phyloP scores from a whole-genome alignment of 2,888 invertebrate genomes.

The Coelopa pilipes region DNA sequence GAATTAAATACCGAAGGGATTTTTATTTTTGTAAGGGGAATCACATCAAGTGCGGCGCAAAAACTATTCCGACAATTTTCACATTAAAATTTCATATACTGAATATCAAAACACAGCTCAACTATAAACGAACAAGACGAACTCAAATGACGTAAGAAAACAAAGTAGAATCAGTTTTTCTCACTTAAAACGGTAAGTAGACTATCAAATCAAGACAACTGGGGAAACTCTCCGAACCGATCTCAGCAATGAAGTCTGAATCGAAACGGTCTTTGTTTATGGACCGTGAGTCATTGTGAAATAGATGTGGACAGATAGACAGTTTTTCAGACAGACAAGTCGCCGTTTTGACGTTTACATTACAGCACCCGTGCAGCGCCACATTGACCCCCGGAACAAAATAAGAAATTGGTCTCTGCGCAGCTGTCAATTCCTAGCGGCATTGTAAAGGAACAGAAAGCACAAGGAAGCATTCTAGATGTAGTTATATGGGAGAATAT shows the following conservation, averaged over 20 bases:
- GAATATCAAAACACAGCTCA: neutral
- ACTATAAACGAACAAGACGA: too few species aligned
- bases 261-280: too few species aligned
- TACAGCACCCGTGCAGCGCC: neutral
- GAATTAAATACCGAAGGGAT: too few species aligned
- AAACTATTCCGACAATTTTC: slow-evolving; percentile 14
- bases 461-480: too few species aligned
- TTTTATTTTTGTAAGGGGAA: too few species aligned
- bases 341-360: neutral
- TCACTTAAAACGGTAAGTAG: neutral
- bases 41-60: neutral
- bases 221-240: neutral
- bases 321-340: neutral
- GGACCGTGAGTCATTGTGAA: too few species aligned
- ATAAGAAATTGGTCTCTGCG: neutral
- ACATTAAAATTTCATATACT: neutral
- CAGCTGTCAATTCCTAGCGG: slow-evolving; percentile 13
- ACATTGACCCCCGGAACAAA: too few species aligned
- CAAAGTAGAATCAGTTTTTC: slow-evolving; percentile 2
- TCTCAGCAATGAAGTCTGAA: neutral
- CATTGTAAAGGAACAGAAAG: neutral
- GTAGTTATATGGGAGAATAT: too few species aligned
- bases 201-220: neutral
- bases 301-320: too few species aligned
- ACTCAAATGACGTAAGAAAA: slow-evolving; percentile 13